Evolutionary conservation across 2,113 vertebrate species (phyloP).

Genomic region (Sciurus niger): DNA sequence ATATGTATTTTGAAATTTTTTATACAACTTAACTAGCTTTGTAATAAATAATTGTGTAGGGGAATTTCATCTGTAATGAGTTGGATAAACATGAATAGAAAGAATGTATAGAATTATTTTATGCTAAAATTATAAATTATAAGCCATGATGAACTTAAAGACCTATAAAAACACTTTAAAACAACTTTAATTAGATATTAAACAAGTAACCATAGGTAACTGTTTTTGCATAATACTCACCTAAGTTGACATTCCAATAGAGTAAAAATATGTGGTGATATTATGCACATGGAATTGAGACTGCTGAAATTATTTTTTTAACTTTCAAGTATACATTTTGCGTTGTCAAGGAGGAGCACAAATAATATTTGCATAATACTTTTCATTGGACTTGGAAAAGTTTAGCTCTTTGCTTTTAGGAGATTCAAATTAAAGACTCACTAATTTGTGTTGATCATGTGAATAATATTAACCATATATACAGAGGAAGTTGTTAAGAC

Average conservation of each 20-base stretch:
- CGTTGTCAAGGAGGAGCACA: conserved; percentile 1
- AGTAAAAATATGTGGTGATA: not conserved
- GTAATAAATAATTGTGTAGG: conserved; percentile 4
- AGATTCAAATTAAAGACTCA: conserved; percentile 50
- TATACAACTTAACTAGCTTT: conserved; percentile 49
- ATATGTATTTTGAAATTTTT: conserved; percentile 33
- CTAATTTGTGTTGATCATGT: not conserved
- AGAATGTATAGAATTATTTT: not conserved
- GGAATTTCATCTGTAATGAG: conserved; percentile 40
- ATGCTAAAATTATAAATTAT: conserved; percentile 35
- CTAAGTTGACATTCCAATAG: not conserved
- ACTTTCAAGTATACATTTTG: not conserved
- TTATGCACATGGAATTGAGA: not conserved
- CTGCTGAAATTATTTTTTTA: not conserved
- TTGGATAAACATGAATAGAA: conserved; percentile 26
- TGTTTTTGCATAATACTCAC: not conserved
- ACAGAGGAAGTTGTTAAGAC: not conserved
- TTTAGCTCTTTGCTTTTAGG: conserved; percentile 35
- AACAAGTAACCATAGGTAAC: not conserved
- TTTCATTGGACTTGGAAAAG: conserved; percentile 27
- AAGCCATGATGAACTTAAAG: not conserved
- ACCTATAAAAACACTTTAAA: not conserved
- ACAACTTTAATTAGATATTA: not conserved
- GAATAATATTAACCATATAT: not conserved
- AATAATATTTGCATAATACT: conserved; percentile 11